Conservation (phyloP, 2,113 vertebrate genomes). For the Poecilia latipinna region DNA sequence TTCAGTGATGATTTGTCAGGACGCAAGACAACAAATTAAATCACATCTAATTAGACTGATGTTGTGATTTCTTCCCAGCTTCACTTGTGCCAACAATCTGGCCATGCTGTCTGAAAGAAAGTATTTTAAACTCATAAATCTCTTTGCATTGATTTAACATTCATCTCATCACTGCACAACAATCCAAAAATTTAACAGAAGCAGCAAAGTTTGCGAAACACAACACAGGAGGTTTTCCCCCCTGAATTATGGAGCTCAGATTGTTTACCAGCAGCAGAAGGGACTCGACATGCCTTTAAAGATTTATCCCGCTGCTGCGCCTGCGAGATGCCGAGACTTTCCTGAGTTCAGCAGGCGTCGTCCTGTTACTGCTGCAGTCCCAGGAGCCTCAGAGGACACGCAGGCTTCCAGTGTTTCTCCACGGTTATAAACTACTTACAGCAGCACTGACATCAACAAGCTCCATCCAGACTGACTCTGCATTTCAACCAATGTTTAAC, state of each 20-base stretch:
- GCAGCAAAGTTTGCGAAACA: neutral
- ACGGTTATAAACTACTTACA: no score
- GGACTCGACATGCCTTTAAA: slow-evolving; percentile 49
- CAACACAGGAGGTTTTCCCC: neutral
- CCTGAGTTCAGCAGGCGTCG: slow-evolving; percentile 12
- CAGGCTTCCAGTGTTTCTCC: neutral
- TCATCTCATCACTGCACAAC: neutral
- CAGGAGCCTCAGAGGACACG: neutral
- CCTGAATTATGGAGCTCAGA: slow-evolving; percentile 42
- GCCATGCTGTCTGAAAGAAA: neutral
- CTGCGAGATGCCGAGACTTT: slow-evolving; percentile 26
- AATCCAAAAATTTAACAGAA: neutral
- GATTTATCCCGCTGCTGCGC: slow-evolving; percentile 30
- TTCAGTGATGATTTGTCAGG: no score
- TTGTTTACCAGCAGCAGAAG: slow-evolving; percentile 49
- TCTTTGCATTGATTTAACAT: neutral
- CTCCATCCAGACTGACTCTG: no score
- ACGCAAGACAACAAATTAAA: no score
- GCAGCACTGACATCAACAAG: no score
- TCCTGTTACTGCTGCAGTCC: slow-evolving; percentile 5
- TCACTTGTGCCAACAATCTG: no score
- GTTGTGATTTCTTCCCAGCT: no score
- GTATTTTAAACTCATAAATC: no score
- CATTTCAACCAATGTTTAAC: neutral
- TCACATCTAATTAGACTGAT: no score